Evolutionary conservation across 2,113 vertebrate genomes (phyloP), one percentile per base, ranked within the genome.

Genomic region (Nasalis larvatus): DNA sequence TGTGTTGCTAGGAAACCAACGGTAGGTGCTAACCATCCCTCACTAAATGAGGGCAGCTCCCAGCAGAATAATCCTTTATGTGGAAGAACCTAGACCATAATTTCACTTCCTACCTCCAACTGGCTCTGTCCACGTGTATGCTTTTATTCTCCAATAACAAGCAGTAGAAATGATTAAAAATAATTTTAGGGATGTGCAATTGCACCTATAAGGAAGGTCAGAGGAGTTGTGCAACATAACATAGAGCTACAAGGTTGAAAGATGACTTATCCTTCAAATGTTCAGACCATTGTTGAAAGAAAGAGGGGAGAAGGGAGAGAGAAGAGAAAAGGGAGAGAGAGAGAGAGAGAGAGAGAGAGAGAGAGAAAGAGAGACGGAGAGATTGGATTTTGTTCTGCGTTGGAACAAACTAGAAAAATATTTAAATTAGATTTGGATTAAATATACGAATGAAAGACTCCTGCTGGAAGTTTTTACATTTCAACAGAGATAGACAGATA

Each of bases 1-100:
- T 95, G 94, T 85, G 98, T 98, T 98, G 96, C 97, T 98, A 97
- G 98, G 98, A 96, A 95, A 98, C 96, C 87, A 85, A 11, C 0
- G 83, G 87, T 97, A 96, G 96, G 96, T 97, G 95, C 82, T 95
- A 97, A 96, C 84, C 66, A 95, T 96, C 92, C 95, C 88, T 96
- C 80, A 85, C 84, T 88, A 96, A 98, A 98, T 90, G 96, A 98
- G 96, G 96, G 90, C 96, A 97, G 92, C 94, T 97, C 96, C 97
- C 89, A 86, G 96, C 45, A 97, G 97, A 97, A 90, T 74, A 81
- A 89, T 95, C 77, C 42, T 92, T 98, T 97, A 69, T 88, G 88
- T 91, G 52, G 71, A 97, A 96, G 88, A 96, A 95, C 77, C 84
- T 82, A 84, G 71, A 94, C 81, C 81, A n/a, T 73, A 90, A 95